A percentile compares a stretch with the other conserved stretches of the same genome.
Conservation (phyloP, 2,888 invertebrate genomes). For the Yponomeuta plumbellus region DNA sequence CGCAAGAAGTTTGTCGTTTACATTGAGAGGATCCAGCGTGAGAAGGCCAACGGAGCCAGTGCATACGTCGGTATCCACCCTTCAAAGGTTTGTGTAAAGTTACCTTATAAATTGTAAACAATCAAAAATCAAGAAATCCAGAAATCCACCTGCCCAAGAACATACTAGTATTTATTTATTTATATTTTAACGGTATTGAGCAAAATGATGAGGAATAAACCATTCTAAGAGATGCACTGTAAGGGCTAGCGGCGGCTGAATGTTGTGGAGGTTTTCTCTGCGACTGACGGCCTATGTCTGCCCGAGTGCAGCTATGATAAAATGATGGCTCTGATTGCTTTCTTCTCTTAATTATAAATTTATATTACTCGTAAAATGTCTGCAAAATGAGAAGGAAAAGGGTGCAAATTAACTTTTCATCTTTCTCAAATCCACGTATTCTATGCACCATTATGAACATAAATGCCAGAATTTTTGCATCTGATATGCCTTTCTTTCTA, state of each 20-base stretch:
- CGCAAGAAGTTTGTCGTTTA: constrained; percentile 99
- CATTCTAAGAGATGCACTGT: constrained; percentile 72
- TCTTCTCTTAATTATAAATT: neutral
- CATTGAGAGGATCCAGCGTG: constrained; percentile 99
- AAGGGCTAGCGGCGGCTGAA: constrained; percentile 48
- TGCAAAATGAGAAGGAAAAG: neutral
- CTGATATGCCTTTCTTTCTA: too few relatives aligned
- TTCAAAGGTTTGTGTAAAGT: constrained; percentile 84
- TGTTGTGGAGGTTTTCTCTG: constrained; percentile 58
- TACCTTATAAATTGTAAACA: too few relatives aligned
- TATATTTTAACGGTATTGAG: neutral
- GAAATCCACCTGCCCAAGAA: too few relatives aligned
- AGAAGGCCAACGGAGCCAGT: constrained; percentile 98
- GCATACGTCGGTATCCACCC: constrained; percentile 99
- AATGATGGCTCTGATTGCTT: constrained; percentile 79
- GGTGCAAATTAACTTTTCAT: too few relatives aligned
- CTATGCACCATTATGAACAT: too few relatives aligned
- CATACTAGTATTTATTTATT: too few relatives aligned
- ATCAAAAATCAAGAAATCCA: too few relatives aligned
- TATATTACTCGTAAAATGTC: neutral
- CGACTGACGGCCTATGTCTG: constrained; percentile 37
- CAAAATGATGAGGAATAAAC: constrained; percentile 78
- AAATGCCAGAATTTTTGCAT: too few relatives aligned
- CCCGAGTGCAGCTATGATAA: constrained; percentile 70
- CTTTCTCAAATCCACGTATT: too few relatives aligned